A percentile compares a stretch with the other conserved stretches of the same genome.
Evolutionary conservation across 2,797 vertebrate species (phyloP).

Genomic region (Poecile montanus): DNA sequence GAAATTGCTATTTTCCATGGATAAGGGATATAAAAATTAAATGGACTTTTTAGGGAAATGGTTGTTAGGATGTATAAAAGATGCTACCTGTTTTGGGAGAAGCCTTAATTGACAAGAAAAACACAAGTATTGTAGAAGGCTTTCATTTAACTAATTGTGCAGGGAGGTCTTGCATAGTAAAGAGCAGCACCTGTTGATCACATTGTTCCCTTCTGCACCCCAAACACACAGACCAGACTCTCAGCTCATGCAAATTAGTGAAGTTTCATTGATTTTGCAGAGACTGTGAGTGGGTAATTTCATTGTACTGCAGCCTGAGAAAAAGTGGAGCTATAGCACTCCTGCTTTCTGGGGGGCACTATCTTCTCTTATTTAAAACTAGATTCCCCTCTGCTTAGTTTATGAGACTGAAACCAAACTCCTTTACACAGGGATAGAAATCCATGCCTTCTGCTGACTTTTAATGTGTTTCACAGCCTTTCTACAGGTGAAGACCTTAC

Average conservation of each 20-base stretch:
- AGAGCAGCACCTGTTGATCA: neutral
- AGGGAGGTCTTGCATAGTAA: neutral
- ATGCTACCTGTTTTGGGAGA: neutral
- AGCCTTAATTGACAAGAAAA: slow-evolving; percentile 19
- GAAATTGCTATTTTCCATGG: neutral
- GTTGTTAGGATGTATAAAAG: neutral
- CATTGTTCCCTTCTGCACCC: neutral
- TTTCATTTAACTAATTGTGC: neutral
- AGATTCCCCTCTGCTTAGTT: neutral
- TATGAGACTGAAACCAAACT: neutral
- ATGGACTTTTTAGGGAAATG: neutral
- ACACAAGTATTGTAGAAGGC: neutral
- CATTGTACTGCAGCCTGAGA: neutral
- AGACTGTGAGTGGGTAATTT: neutral
- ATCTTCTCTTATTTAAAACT: neutral
- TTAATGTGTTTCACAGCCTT: neutral
- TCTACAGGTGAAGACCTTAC: neutral
- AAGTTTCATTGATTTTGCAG: neutral
- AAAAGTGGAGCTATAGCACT: neutral
- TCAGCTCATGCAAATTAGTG: neutral
- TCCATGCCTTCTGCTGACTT: neutral
- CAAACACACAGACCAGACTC: neutral
- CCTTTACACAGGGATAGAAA: neutral
- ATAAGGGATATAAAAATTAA: neutral
- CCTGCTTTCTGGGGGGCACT: neutral